A percentile compares a stretch with the other conserved stretches of the same genome.
Conservation (phyloP, 2,888 invertebrate genomes). For the Campoletis raptor region DNA sequence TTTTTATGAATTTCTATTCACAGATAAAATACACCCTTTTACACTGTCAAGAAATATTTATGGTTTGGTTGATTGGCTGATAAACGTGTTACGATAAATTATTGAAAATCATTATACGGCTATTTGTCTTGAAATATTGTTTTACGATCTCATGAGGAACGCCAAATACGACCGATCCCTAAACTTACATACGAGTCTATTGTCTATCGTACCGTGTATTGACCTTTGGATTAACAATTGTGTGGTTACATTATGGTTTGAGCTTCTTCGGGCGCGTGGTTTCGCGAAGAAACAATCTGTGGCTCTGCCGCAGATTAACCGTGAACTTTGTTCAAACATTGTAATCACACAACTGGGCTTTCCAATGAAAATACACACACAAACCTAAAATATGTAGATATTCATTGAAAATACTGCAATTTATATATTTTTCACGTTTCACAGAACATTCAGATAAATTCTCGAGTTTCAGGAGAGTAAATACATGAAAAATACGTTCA, state of each 20-base stretch:
- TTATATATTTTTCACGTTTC: neutral
- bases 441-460: neutral
- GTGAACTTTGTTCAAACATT: slow-evolving; percentile 56
- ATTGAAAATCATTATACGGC: slow-evolving; percentile 54
- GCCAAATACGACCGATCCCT: slow-evolving; percentile 28
- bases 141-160: slow-evolving; percentile 60
- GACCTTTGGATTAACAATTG: slow-evolving; percentile 63
- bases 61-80: slow-evolving; percentile 41
- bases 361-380: neutral
- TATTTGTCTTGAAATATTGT: slow-evolving; percentile 62
- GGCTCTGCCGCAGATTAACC: slow-evolving; percentile 55
- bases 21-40: neutral
- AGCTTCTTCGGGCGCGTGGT: slow-evolving; percentile 42
- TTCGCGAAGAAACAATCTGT: slow-evolving; percentile 45
- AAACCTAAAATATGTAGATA: neutral
- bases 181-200: neutral
- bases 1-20: neutral
- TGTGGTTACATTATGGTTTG: slow-evolving; percentile 49
- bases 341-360: slow-evolving; percentile 11
- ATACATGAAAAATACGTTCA: neutral
- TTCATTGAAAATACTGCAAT: neutral
- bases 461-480: neutral
- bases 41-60: slow-evolving; percentile 1
- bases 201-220: slow-evolving; percentile 41
- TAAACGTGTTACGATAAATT: slow-evolving; percentile 41